Percentiles rank a stretch among this genome's conserved stretches.
Evolutionary conservation across 2,113 vertebrate species (phyloP).

Genomic region (Tapirus terrestris): DNA sequence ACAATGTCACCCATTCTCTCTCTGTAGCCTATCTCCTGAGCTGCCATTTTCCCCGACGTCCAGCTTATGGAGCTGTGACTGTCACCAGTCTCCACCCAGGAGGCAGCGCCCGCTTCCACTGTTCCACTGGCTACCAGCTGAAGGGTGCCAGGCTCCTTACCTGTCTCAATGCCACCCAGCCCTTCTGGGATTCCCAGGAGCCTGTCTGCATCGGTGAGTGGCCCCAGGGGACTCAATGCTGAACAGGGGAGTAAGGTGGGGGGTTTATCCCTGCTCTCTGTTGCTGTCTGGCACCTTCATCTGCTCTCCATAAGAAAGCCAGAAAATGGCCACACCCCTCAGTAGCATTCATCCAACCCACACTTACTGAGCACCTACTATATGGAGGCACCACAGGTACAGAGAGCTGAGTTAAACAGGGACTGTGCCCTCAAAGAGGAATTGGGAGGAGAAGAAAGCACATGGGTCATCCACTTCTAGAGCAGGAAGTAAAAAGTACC

Average conservation of each 20-base stretch:
- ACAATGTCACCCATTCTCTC: not conserved
- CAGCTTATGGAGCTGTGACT: conserved; percentile 91
- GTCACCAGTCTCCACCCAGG: conserved; percentile 95
- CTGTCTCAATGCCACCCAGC: conserved; percentile 94
- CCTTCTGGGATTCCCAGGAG: conserved; percentile 93
- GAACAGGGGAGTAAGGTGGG: not conserved
- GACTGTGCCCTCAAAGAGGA: not conserved
- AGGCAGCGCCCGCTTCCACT: conserved; percentile 93
- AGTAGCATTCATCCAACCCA: not conserved
- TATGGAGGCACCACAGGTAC: not conserved
- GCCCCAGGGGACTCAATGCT: accelerated
- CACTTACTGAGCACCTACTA: not conserved
- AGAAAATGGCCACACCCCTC: not conserved
- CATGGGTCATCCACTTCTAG: not conserved
- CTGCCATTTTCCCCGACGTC: conserved; percentile 92
- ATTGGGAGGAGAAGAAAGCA: not conserved
- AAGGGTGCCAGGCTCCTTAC: conserved; percentile 88
- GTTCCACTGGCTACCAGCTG: conserved; percentile 92
- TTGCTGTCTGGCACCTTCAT: not conserved
- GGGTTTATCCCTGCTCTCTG: not conserved
- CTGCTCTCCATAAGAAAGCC: conserved; percentile 6
- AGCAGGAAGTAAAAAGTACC: conserved; percentile 15
- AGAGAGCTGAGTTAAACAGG: not conserved
- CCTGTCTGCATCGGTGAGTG: conserved; percentile 91
- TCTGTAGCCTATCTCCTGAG: conserved; percentile 93